Percentiles rank a stretch among this genome's conserved stretches.
These are phyloP conservation scores for Pachycephus smyrnensis DNA, from an alignment of 2,888 invertebrate species.

Conservation along the genomic window DNA sequence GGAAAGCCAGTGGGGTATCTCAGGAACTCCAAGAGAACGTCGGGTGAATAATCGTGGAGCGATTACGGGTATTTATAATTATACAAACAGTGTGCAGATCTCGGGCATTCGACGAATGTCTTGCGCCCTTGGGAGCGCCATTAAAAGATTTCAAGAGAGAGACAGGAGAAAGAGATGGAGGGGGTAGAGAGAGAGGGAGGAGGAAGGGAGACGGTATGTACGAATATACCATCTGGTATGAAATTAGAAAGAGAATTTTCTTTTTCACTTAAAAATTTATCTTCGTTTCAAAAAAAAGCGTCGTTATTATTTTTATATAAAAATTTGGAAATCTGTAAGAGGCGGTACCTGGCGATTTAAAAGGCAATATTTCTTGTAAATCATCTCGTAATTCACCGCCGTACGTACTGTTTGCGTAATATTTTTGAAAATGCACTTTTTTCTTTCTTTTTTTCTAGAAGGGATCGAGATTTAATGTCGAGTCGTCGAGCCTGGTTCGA, in stretches of 20 bases:
- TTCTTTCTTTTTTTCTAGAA: not conserved
- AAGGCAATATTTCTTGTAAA: no score
- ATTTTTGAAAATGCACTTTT: not conserved
- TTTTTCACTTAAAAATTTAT: not conserved
- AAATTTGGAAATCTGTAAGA: no score
- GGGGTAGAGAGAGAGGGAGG: no score
- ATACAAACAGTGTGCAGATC: conserved; percentile 13
- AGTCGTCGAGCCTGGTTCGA: not conserved
- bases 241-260: not conserved
- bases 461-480: not conserved
- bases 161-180: no score
- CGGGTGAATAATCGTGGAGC: conserved; percentile 4
- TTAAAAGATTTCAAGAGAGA: not conserved
- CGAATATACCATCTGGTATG: not conserved
- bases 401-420: no score
- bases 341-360: no score
- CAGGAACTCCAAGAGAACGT: conserved; percentile 2
- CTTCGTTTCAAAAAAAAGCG: not conserved
- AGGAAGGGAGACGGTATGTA: not conserved
- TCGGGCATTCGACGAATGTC: not conserved
- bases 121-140: not conserved
- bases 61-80: conserved; percentile 18
- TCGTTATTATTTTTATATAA: not conserved
- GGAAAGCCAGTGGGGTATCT: not conserved
- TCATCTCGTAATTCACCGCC: no score